Conservation (phyloP, 2,797 vertebrate genomes). For the Lemur catta region DNA sequence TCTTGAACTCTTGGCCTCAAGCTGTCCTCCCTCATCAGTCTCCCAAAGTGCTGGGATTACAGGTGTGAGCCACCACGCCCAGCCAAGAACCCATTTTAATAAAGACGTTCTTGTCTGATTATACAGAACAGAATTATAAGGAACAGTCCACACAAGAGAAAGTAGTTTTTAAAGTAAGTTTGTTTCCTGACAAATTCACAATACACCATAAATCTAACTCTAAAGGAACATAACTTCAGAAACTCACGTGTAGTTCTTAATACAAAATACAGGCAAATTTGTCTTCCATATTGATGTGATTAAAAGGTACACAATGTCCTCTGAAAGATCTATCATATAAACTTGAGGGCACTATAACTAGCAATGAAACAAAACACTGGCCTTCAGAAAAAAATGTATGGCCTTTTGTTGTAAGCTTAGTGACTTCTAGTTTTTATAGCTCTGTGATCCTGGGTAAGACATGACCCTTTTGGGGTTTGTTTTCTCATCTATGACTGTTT, state of each 20-base stretch:
- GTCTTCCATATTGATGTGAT: neutral
- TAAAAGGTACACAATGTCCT: neutral
- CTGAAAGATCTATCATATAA: slow-evolving; percentile 2
- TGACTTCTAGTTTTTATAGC: neutral
- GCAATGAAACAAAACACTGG: neutral
- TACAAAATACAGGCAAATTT: neutral
- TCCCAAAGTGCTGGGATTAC: no score
- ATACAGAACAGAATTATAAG: neutral
- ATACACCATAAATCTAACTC: neutral
- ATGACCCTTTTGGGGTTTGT: neutral
- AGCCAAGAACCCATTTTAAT: slow-evolving; percentile 23
- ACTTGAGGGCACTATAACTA: neutral
- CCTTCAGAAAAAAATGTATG: neutral
- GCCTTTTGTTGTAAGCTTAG: neutral
- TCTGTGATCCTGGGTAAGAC: neutral
- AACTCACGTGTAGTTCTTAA: neutral
- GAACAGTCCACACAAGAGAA: neutral
- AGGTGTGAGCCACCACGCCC: no score
- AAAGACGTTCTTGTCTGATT: neutral
- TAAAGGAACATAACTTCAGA: neutral
- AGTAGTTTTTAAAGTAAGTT: neutral
- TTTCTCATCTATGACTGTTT: neutral
- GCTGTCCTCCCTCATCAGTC: no score
- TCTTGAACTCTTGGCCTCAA: no score
- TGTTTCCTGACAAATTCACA: slow-evolving; percentile 5